Percentiles rank a stretch among this genome's conserved stretches.
phyloP scores from a whole-genome alignment of 2,113 vertebrate genomes.

The Paramormyrops kingsleyae region DNA sequence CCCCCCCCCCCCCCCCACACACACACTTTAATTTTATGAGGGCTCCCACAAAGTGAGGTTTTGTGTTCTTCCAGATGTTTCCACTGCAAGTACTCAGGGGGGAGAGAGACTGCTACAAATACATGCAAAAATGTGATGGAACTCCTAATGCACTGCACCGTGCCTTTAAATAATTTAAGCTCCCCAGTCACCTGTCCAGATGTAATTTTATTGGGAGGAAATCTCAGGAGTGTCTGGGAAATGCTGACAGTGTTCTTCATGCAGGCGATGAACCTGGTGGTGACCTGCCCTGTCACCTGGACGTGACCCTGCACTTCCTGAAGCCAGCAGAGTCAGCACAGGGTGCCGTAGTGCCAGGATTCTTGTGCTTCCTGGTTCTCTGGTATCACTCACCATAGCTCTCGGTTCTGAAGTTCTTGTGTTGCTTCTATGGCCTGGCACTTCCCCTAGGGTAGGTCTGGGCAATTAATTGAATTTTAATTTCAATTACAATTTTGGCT shows the following conservation, averaged over 20 bases:
- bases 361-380: background rate
- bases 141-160: background rate
- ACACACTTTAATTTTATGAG: slow-evolving; percentile 22
- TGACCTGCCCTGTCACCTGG: background rate
- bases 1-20: background rate
- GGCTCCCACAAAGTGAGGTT: slow-evolving; percentile 5
- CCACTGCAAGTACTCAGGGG: slow-evolving; percentile 23
- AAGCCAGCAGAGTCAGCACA: background rate
- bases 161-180: slow-evolving; percentile 27
- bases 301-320: background rate
- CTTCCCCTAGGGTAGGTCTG: background rate
- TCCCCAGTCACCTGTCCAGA: background rate
- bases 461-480: background rate
- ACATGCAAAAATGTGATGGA: slow-evolving; percentile 9
- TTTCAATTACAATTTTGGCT: background rate
- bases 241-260: slow-evolving; percentile 17
- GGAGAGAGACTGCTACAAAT: slow-evolving; percentile 18
- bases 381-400: background rate
- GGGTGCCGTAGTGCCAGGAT: background rate
- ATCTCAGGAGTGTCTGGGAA: background rate
- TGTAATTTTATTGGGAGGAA: background rate
- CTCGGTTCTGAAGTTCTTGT: background rate
- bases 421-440: background rate
- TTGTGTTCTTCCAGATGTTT: slow-evolving; percentile 35
- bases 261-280: background rate